Evolutionary conservation across 2,113 vertebrate genomes (phyloP).

Genomic region (Clupea harengus): DNA sequence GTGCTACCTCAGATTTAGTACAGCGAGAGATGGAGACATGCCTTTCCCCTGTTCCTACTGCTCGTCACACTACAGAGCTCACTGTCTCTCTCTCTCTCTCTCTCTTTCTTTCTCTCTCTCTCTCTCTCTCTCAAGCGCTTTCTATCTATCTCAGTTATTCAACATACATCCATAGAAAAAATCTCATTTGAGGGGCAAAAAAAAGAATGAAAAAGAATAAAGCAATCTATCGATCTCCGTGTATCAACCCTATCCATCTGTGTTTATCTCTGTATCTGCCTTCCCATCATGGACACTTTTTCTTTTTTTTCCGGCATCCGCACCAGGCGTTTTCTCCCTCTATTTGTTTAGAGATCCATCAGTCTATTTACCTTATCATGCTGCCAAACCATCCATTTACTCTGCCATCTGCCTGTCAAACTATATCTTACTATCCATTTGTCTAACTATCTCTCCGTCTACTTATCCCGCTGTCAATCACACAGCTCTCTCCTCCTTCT

Average conservation of each 20-base stretch:
- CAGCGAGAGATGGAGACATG: slow-evolving; percentile 38
- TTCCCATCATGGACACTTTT: slow-evolving; percentile 56
- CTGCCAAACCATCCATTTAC: slow-evolving; percentile 78
- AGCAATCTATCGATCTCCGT: slow-evolving; percentile 69
- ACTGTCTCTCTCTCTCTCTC: background rate
- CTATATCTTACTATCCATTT: slow-evolving; percentile 76
- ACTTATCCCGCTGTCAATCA: slow-evolving; percentile 73
- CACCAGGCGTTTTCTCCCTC: slow-evolving; percentile 55
- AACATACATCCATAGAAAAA: slow-evolving; percentile 59
- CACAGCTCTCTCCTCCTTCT: slow-evolving; percentile 21
- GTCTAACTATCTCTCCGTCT: slow-evolving; percentile 74
- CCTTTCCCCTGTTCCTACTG: background rate
- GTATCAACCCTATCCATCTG: slow-evolving; percentile 75
- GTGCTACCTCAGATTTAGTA: slow-evolving; percentile 40
- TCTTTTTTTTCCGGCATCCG: slow-evolving; percentile 58
- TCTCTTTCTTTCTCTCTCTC: background rate
- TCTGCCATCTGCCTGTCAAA: slow-evolving; percentile 78
- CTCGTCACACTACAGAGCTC: slow-evolving; percentile 23
- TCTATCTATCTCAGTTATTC: slow-evolving; percentile 46
- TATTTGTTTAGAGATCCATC: slow-evolving; percentile 77
- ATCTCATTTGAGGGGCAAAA: slow-evolving; percentile 58
- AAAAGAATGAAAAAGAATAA: slow-evolving; percentile 67
- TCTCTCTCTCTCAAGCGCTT: background rate
- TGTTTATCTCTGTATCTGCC: slow-evolving; percentile 74
- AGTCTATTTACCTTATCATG: slow-evolving; percentile 79